phyloP scores from a whole-genome alignment of 2,888 invertebrate genomes.

The Ophioninae sp. region DNA sequence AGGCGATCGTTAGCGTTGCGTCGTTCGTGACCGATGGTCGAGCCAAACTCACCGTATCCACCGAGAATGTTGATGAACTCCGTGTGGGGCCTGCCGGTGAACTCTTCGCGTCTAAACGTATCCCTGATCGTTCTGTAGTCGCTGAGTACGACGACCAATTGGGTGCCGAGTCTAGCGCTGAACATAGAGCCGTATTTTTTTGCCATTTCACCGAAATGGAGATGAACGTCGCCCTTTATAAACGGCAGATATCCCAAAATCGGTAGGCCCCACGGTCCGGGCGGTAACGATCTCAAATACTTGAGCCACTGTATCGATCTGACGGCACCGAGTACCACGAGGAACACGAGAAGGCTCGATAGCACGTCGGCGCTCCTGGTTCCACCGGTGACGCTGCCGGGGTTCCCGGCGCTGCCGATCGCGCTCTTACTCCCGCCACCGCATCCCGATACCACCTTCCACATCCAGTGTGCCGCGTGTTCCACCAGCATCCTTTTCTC shows the following conservation, averaged over 20 bases:
- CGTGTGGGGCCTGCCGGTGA: constrained; percentile 93
- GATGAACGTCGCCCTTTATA: constrained; percentile 88
- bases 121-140: constrained; percentile 93
- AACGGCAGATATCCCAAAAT: constrained; percentile 92
- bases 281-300: constrained; percentile 85
- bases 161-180: constrained; percentile 90
- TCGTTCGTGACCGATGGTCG: neutral
- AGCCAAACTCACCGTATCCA: constrained; percentile 89
- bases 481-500: constrained; percentile 73
- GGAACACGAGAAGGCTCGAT: constrained; percentile 81
- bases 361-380: constrained; percentile 67
- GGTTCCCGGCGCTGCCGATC: too few relatives aligned
- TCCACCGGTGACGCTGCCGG: constrained; percentile 54
- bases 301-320: constrained; percentile 78
- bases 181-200: constrained; percentile 91
- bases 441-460: constrained; percentile 62
- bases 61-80: constrained; percentile 93
- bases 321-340: constrained; percentile 81
- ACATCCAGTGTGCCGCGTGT: constrained; percentile 71
- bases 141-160: constrained; percentile 92
- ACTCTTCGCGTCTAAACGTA: constrained; percentile 92
- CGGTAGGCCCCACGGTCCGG: constrained; percentile 94
- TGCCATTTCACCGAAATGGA: constrained; percentile 89
- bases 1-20: neutral
- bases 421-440: too few relatives aligned